Percentiles rank a stretch among this genome's conserved stretches.
Evolutionary conservation across 2,113 vertebrate species (phyloP).

Genomic region (Siniperca chuatsi): DNA sequence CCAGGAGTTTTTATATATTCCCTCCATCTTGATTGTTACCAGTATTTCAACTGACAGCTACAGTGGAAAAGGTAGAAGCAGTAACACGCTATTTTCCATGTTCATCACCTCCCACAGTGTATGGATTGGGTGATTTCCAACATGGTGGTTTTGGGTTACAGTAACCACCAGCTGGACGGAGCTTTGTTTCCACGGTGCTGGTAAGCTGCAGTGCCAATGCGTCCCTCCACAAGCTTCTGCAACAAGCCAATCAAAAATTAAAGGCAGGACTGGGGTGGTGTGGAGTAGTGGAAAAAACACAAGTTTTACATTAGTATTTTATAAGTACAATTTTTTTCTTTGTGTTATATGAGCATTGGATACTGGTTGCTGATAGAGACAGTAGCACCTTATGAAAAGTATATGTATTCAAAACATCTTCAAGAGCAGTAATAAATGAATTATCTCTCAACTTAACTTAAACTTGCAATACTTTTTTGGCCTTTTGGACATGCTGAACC

Average conservation of each 20-base stretch:
- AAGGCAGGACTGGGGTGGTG: constrained; percentile 2
- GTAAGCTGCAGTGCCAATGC: constrained; percentile 59
- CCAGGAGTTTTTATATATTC: constrained; percentile 11
- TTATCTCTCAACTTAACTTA: background rate
- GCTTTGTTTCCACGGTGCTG: constrained; percentile 71
- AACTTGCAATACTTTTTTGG: background rate
- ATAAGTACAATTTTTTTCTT: background rate
- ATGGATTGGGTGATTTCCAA: constrained; percentile 67
- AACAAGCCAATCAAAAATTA: constrained; percentile 48
- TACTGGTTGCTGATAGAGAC: background rate
- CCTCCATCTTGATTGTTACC: constrained; percentile 3
- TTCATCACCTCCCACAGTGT: constrained; percentile 69
- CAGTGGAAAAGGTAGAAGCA: constrained; percentile 55
- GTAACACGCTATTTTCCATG: constrained; percentile 59
- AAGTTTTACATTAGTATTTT: constrained; percentile 14
- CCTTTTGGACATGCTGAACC: background rate
- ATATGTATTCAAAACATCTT: background rate
- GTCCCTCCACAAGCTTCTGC: constrained; percentile 56
- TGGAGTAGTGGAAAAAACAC: constrained; percentile 12
- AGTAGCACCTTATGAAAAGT: background rate
- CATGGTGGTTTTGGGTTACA: constrained; percentile 57
- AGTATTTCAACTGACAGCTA: constrained; percentile 35
- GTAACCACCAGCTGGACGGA: constrained; percentile 53
- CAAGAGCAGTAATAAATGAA: background rate
- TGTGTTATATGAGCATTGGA: background rate